Conservation (phyloP, 2,113 vertebrate species). For the Dascyllus trimaculatus region DNA sequence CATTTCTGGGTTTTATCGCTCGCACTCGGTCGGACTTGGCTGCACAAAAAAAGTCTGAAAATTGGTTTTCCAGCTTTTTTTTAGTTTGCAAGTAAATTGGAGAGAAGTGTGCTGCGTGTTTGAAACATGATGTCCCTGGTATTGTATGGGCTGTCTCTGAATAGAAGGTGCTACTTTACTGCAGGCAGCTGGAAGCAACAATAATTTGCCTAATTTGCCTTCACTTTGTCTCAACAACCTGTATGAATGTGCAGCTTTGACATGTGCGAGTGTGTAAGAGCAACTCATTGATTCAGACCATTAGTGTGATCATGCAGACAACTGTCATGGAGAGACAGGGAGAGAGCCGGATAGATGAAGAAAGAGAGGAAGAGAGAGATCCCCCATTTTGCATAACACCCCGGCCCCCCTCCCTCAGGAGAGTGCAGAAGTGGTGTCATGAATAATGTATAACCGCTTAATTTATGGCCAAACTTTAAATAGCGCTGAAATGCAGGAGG, state of each 20-base stretch:
- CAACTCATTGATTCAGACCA: slow-evolving; percentile 71
- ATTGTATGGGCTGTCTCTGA: slow-evolving; percentile 3
- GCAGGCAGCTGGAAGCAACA: slow-evolving; percentile 1
- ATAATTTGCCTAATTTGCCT: background rate
- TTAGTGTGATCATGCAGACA: slow-evolving; percentile 72
- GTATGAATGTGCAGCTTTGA: slow-evolving; percentile 43
- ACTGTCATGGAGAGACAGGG: slow-evolving; percentile 48
- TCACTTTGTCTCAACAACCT: slow-evolving; percentile 56
- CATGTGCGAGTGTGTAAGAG: slow-evolving; percentile 48
- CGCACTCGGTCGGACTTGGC: slow-evolving; percentile 22
- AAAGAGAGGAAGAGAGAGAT: slow-evolving; percentile 40
- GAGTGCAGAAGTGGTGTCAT: slow-evolving; percentile 64
- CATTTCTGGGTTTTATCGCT: slow-evolving; percentile 41
- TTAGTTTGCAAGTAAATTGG: slow-evolving; percentile 43
- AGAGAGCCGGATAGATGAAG: slow-evolving; percentile 10
- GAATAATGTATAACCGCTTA: slow-evolving; percentile 75
- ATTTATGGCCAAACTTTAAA: slow-evolving; percentile 81
- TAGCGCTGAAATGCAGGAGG: slow-evolving; percentile 66
- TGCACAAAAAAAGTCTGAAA: slow-evolving; percentile 22
- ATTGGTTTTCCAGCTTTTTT: slow-evolving; percentile 50
- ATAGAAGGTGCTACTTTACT: slow-evolving; percentile 21
- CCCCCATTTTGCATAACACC: slow-evolving; percentile 63
- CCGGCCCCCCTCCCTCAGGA: slow-evolving; percentile 51
- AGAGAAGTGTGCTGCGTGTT: slow-evolving; percentile 24
- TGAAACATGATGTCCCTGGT: slow-evolving; percentile 33